These are phyloP conservation scores for Drosophila saltans DNA, from an alignment of 1,140 invertebrate genomes.

Conservation along the genomic window DNA sequence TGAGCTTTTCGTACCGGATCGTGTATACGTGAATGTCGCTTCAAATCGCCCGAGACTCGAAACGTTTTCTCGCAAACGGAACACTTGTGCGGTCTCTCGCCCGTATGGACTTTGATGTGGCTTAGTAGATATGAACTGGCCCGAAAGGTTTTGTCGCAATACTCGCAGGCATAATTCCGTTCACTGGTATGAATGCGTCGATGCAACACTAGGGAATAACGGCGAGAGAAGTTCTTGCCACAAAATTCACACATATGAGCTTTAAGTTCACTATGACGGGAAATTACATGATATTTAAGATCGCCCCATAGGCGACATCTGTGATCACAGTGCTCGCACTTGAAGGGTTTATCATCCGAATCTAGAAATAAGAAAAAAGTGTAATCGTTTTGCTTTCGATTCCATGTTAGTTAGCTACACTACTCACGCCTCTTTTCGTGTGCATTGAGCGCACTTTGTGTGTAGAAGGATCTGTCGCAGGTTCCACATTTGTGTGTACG, in stretches of 20 bases:
- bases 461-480: slow-evolving; percentile 90
- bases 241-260: slow-evolving; percentile 96
- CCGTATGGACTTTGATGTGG: slow-evolving; percentile 96
- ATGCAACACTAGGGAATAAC: slow-evolving; percentile 96
- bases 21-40: slow-evolving; percentile 93
- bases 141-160: slow-evolving; percentile 91
- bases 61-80: slow-evolving; percentile 92
- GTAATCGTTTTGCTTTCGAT: not conserved
- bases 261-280: slow-evolving; percentile 91
- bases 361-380: slow-evolving; percentile 81
- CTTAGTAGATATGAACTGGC: slow-evolving; percentile 93
- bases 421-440: slow-evolving; percentile 86
- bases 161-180: slow-evolving; percentile 94
- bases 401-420: not conserved
- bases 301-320: slow-evolving; percentile 94
- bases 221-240: slow-evolving; percentile 95
- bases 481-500: slow-evolving; percentile 90
- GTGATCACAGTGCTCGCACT: slow-evolving; percentile 89
- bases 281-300: slow-evolving; percentile 94
- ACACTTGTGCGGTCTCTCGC: slow-evolving; percentile 92
- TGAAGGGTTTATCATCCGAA: slow-evolving; percentile 91
- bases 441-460: slow-evolving; percentile 90
- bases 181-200: slow-evolving; percentile 95
- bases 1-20: slow-evolving; percentile 54
- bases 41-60: slow-evolving; percentile 93